Evolutionary conservation across 1,140 invertebrate species (phyloP), one percentile per base, ranked within the genome.

Genomic region (Leptopilina boulardi): DNA sequence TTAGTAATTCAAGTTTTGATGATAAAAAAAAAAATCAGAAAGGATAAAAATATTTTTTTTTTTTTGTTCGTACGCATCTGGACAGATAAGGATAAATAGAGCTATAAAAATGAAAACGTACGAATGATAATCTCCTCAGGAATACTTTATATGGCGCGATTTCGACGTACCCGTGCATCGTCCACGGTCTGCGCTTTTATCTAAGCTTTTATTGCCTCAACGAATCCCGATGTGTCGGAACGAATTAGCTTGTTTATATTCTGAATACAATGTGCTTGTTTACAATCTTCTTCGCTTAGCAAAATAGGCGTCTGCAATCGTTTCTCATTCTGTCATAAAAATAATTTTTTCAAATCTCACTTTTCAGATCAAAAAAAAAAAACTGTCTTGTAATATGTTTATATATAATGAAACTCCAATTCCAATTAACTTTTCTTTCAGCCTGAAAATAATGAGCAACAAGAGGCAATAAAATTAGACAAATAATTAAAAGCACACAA

Each of bases 141-240:
- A 54, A 77, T 77, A 71, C 72, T 73, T 77, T 77, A 77, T 74
- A 51, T 66, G 76, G 30, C 19, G 70, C 54, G 74, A 72, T 71
- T 73, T 18, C 51, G 74, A 47, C 59, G 59, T 30, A 71, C 19
- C n/a, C 38, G 66, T 70, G 71, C 74, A 59, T 77, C 71, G 66
- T 71, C 56, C 54, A 42, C 41, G 59, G 34, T 75, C 47, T 70
- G 47, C 18, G 41, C 41, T 44, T 74, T 76, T 77, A 77, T 80
- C 78, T 75, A 71, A 77, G 38, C 75, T 80, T 80, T 80, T 80
- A 80, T 77, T 80, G 66, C 75, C 76, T 77, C 72, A 80, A 59
- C 78, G 78, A 77, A 74, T 77, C 71, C 41, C 34, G 59, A 66
- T 66, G 59, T 66, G 59, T 66, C 21, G 59, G 59, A 66, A 66